Evolutionary conservation across 2,113 vertebrate species (phyloP).

Genomic region (Xiphophorus couchianus): DNA sequence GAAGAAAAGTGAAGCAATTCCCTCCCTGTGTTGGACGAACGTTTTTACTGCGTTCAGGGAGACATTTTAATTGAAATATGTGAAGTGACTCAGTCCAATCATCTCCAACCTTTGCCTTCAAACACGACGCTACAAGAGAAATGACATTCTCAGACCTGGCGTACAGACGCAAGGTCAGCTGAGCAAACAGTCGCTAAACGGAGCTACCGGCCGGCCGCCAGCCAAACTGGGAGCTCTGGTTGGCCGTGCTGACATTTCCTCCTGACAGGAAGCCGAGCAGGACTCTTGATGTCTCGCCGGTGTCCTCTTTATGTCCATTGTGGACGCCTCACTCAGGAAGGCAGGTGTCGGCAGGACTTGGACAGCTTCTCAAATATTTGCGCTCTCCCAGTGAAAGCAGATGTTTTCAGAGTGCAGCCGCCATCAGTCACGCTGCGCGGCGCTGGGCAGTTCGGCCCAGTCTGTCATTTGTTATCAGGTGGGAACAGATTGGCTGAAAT

Average conservation of each 20-base stretch:
- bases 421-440: conserved; percentile 14
- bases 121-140: conserved; percentile 39
- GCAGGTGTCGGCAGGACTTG: conserved; percentile 72
- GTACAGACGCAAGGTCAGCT: conserved; percentile 51
- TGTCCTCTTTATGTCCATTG: conserved; percentile 50
- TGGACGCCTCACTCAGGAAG: conserved; percentile 55
- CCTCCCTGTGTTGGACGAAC: conserved; percentile 10
- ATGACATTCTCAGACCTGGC: conserved; percentile 30
- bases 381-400: conserved; percentile 57
- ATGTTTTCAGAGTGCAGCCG: conserved; percentile 35
- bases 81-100: conserved; percentile 7
- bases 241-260: conserved; percentile 71
- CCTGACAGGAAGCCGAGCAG: conserved; percentile 55
- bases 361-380: conserved; percentile 64
- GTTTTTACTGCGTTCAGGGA: conserved; percentile 8
- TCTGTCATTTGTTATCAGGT: conserved; percentile 71
- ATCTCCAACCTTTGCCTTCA: conserved; percentile 27
- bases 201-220: conserved; percentile 28
- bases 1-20: not conserved
- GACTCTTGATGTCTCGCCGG: conserved; percentile 65
- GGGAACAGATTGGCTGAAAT: conserved; percentile 57
- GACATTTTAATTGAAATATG: conserved; percentile 37
- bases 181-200: conserved; percentile 30
- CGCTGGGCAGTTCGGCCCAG: conserved; percentile 57
- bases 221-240: conserved; percentile 24